These are phyloP conservation scores for Spheniscus humboldti DNA, from an alignment of 2,797 vertebrate genomes.

Conservation along the genomic window DNA sequence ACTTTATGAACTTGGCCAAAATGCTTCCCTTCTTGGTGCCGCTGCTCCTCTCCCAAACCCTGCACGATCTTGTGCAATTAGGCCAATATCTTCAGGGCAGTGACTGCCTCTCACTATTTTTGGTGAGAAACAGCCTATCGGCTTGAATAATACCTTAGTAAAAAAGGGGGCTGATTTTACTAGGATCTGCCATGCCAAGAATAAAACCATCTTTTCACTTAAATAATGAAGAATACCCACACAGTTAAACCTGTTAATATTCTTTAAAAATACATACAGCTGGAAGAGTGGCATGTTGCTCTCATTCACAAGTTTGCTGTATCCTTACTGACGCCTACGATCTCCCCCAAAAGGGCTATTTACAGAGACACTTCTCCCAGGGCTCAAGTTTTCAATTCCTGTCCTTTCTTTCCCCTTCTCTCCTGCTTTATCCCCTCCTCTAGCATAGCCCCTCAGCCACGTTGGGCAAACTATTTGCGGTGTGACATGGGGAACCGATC, in stretches of 20 bases:
- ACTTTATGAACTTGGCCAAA: neutral
- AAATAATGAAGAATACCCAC: conserved; percentile 12
- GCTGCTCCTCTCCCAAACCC: neutral
- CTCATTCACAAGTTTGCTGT: conserved; percentile 37
- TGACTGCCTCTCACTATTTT: neutral
- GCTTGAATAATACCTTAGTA: neutral
- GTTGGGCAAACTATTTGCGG: neutral
- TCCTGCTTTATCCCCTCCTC: neutral
- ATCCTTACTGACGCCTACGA: neutral
- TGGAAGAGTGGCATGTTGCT: neutral
- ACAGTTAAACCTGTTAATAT: conserved; percentile 28
- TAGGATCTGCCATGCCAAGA: neutral
- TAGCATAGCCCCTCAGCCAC: neutral
- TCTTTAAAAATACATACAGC: neutral
- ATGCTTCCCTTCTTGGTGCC: neutral
- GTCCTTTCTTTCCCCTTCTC: neutral
- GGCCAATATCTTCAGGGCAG: neutral
- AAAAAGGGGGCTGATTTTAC: neutral
- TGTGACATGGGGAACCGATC: neutral
- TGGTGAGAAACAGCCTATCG: neutral
- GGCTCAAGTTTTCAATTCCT: neutral
- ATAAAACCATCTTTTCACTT: conserved; percentile 8
- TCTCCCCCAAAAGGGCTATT: neutral
- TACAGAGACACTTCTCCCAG: neutral
- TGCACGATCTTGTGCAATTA: neutral